Percentiles rank a stretch among this genome's conserved stretches.
Conservation (phyloP, 2,797 vertebrate genomes). For the Melopsittacus undulatus region DNA sequence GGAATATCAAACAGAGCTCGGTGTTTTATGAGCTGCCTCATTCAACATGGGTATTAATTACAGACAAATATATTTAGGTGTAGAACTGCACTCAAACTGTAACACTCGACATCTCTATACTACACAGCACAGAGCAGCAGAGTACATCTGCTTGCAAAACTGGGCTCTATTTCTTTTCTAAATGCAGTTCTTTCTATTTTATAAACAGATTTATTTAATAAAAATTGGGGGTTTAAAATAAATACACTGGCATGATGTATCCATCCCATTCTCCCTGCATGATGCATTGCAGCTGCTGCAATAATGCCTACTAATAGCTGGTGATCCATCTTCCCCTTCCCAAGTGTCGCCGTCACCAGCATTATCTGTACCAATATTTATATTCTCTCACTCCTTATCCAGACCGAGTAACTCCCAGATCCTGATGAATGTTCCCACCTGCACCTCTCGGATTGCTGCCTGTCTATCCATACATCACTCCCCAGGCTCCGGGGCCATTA, state of each 20-base stretch:
- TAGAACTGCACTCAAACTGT: background rate
- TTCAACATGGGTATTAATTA: conserved; percentile 45
- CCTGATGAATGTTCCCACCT: conserved; percentile 26
- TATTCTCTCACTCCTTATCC: conserved; percentile 39
- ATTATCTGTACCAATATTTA: conserved; percentile 70
- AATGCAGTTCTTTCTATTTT: background rate
- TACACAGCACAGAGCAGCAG: background rate
- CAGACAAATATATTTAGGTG: background rate
- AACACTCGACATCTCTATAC: background rate
- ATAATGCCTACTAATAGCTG: conserved; percentile 63
- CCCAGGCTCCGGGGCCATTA: background rate
- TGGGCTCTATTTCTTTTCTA: background rate
- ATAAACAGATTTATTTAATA: conserved; percentile 42
- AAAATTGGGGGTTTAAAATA: conserved; percentile 56
- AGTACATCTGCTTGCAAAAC: background rate
- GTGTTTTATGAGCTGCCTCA: conserved; percentile 8
- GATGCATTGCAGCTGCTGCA: conserved; percentile 60
- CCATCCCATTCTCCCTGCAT: conserved; percentile 9
- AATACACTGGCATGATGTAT: conserved; percentile 21
- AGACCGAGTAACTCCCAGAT: background rate
- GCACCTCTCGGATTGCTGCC: background rate
- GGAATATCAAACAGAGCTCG: background rate
- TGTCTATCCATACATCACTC: conserved; percentile 18
- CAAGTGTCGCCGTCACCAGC: background rate
- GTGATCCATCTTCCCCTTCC: conserved; percentile 62